Conservation (phyloP, 2,797 vertebrate genomes). For the Poeciliopsis paucimaculata region DNA sequence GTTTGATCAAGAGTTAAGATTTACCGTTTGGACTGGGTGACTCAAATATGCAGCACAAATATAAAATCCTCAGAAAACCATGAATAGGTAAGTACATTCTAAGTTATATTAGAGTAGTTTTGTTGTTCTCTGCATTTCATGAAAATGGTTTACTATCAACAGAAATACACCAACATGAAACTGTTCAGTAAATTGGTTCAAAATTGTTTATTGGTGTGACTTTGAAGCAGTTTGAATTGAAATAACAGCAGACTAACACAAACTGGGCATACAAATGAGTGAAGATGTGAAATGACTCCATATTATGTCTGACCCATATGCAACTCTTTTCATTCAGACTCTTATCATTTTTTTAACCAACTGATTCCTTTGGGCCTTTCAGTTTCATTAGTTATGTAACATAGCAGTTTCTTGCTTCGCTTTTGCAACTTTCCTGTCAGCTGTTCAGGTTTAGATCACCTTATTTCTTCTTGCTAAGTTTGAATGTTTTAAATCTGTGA, state of each 20-base stretch:
- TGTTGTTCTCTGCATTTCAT: too few species aligned
- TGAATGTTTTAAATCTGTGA: background rate
- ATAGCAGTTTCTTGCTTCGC: background rate
- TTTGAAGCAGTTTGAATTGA: background rate
- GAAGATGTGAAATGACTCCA: background rate
- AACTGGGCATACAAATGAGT: background rate
- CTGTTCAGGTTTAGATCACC: background rate
- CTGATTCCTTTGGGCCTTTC: background rate
- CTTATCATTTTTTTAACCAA: background rate
- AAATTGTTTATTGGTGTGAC: background rate
- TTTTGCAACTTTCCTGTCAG: background rate
- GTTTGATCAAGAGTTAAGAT: background rate
- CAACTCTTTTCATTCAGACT: background rate
- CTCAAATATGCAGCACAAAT: too few species aligned
- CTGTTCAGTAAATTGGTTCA: background rate
- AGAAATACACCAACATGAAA: too few species aligned
- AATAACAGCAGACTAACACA: background rate
- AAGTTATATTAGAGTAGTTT: too few species aligned
- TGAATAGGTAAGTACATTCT: too few species aligned
- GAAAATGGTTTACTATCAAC: too few species aligned
- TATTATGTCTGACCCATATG: background rate
- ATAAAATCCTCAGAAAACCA: too few species aligned
- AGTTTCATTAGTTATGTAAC: background rate
- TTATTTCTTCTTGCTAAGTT: background rate
- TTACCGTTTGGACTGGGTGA: too few species aligned